Conservation (phyloP, 2,113 vertebrate species). For the Brachypodius melanocephalos region DNA sequence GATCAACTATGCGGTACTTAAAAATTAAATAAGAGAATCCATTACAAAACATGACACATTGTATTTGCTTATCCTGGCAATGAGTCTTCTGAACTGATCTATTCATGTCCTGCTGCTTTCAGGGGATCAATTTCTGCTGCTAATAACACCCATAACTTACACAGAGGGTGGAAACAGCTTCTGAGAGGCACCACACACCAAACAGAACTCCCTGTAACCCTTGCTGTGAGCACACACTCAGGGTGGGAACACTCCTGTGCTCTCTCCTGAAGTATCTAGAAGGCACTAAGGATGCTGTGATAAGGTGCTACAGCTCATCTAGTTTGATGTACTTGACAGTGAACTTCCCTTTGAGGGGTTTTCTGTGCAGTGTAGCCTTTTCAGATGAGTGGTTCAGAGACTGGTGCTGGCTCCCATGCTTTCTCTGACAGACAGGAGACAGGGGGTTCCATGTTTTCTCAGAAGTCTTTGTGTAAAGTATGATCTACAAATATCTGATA, state of each 20-base stretch:
- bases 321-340: not conserved
- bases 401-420: not conserved
- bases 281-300: not conserved
- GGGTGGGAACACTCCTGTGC: not conserved
- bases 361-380: not conserved
- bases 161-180: not conserved
- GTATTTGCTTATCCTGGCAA: not conserved
- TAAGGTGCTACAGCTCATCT: not conserved
- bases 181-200: not conserved
- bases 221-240: not conserved
- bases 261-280: not conserved
- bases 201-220: not conserved
- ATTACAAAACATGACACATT: not conserved
- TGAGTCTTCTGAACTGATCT: not conserved
- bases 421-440: not conserved
- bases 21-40: constrained; percentile 23
- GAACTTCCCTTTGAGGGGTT: not conserved
- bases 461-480: not conserved
- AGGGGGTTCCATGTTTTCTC: not conserved
- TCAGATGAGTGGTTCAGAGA: not conserved
- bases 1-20: not conserved
- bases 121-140: not conserved
- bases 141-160: not conserved
- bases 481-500: not conserved
- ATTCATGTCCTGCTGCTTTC: not conserved